These are phyloP conservation scores for Ypsolopha scabrella DNA, from an alignment of 2,888 invertebrate genomes.

Conservation along the genomic window DNA sequence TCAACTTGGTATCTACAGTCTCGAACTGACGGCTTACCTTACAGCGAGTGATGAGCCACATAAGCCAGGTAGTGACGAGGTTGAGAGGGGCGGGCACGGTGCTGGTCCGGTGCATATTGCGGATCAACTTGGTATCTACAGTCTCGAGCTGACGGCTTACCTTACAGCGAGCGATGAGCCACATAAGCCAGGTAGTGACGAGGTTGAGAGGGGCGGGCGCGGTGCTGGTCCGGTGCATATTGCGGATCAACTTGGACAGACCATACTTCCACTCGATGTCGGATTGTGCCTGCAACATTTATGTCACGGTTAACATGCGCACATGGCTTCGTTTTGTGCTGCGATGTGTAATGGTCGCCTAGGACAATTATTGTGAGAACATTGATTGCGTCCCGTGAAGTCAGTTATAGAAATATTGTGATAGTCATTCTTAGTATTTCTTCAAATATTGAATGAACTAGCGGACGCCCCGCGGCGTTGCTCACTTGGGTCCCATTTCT, in stretches of 20 bases:
- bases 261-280: constrained; percentile 99
- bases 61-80: constrained; percentile 93
- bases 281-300: constrained; percentile 87
- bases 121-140: constrained; percentile 83
- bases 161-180: constrained; percentile 84
- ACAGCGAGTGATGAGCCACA: constrained; percentile 86
- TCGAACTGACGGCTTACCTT: background rate
- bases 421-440: too few relatives aligned
- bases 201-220: constrained; percentile 98
- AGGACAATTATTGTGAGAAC: too few relatives aligned
- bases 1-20: too few relatives aligned
- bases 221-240: constrained; percentile 98
- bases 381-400: too few relatives aligned
- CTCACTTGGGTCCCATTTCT: too few relatives aligned
- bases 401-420: too few relatives aligned
- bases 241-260: constrained; percentile 95
- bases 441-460: too few relatives aligned
- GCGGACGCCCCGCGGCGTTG: too few relatives aligned
- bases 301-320: too few relatives aligned
- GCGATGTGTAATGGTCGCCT: too few relatives aligned
- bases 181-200: constrained; percentile 93
- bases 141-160: constrained; percentile 32
- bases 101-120: constrained; percentile 98
- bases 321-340: too few relatives aligned
- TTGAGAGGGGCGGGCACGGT: constrained; percentile 98